Evolutionary conservation across 1,140 invertebrate species (phyloP).

Genomic region (Plodia interpunctella): DNA sequence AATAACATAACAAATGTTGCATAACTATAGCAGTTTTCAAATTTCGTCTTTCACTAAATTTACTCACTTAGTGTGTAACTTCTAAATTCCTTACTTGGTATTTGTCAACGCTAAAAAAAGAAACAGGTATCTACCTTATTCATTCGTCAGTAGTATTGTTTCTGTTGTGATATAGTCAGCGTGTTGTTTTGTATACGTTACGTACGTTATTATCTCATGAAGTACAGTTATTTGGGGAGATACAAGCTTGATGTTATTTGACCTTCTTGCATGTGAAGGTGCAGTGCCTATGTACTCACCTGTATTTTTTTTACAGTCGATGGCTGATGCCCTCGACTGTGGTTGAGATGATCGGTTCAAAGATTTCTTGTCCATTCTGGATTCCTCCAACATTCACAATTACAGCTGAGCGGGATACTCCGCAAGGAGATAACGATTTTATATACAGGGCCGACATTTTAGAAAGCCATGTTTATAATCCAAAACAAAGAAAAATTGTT

Average conservation of each 20-base stretch:
- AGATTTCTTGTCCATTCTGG: constrained; percentile 86
- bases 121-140: too few relatives aligned
- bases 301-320: constrained; percentile 84
- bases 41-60: too few relatives aligned
- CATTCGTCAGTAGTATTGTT: too few relatives aligned
- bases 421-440: constrained; percentile 82
- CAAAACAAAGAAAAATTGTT: constrained; percentile 76
- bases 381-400: constrained; percentile 71
- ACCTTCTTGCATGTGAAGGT: constrained; percentile 34
- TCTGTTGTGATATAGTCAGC: constrained; percentile 80
- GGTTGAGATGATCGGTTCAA: constrained; percentile 79
- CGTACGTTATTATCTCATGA: too few relatives aligned
- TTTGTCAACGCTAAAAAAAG: too few relatives aligned
- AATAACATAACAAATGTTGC: too few relatives aligned
- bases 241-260: constrained; percentile 41
- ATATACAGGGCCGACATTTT: constrained; percentile 85
- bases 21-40: too few relatives aligned
- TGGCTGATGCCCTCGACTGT: constrained; percentile 78
- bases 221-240: too few relatives aligned
- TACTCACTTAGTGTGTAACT: too few relatives aligned
- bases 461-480: constrained; percentile 88
- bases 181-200: too few relatives aligned
- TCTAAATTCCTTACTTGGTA: too few relatives aligned
- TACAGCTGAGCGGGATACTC: constrained; percentile 75
- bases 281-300: constrained; percentile 78